Base-by-base conservation (phyloP, 1,140 invertebrate species). In the Tachypleus tridentatus region DNA sequence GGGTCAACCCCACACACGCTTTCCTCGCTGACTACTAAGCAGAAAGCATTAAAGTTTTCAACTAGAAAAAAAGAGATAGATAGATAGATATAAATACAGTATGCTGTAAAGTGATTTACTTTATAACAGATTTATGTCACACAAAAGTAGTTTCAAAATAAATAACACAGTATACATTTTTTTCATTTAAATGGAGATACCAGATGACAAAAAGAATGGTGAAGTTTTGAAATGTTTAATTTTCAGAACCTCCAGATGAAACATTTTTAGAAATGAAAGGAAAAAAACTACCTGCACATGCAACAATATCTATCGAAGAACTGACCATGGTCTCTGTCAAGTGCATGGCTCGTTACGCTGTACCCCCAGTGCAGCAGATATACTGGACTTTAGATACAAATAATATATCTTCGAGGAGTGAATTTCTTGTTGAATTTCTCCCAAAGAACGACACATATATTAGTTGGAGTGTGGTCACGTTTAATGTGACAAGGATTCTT, bases 301-400 rank as follows among this genome's bases (percentile, higher is more conserved):
- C 73, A 3, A 69, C 71, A 49, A 69, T 75, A 49, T 70, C 72
- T 7, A 68, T 73, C 10, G 64, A 68, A 51, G 76, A 76, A 51
- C 75, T 73, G 54, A 65, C 71, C 61, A 63, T 70, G 64, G 65
- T 92, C 51, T 85, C 84, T 57, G 82, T 93, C 62, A 82, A 87
- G 68, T 93, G 90, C 73, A 84, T 89, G 4, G 87, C 86, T 61
- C 88, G 90, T 76, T 87, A 88, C 69, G 88, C 88, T 3, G 87
- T 88, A 67, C 88, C 89, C 0, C 82, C 86, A 3, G 87, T 88
- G 8, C 51, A 61, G 5, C 80, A 83, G 58, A 68, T 77, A 3
- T 67, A 73, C 53, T 77, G 76, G 76, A 74, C 70, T 11, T 54
- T 76, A 8, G 71, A 67, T 7, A 64, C 66, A 4, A 64, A 68